Percentiles rank a stretch among this genome's conserved stretches.
Conservation (phyloP, 2,888 invertebrate genomes). For the Euphydryas editha region DNA sequence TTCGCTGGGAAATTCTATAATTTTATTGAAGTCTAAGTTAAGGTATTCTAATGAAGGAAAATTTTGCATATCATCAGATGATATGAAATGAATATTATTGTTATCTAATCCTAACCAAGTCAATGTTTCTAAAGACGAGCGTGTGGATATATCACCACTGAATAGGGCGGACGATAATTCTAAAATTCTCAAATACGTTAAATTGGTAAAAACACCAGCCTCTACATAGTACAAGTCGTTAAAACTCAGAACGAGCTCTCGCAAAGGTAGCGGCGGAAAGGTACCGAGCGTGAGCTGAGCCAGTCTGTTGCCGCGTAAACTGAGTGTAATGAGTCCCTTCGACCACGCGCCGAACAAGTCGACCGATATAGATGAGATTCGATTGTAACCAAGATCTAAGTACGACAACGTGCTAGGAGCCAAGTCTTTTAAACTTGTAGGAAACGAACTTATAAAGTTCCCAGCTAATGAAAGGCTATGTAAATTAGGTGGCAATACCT, state of each 20-base stretch:
- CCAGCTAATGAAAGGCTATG: slow-evolving; percentile 89
- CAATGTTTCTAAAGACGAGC: slow-evolving; percentile 85
- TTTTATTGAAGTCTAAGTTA: slow-evolving; percentile 92
- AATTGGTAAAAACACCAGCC: slow-evolving; percentile 87
- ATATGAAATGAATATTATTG: slow-evolving; percentile 86
- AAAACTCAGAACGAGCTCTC: slow-evolving; percentile 93
- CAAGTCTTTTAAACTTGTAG: slow-evolving; percentile 85
- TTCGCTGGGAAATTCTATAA: slow-evolving; percentile 87
- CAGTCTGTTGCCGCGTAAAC: slow-evolving; percentile 90
- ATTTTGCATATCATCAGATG: slow-evolving; percentile 86
- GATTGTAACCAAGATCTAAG: slow-evolving; percentile 92
- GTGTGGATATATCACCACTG: slow-evolving; percentile 87
- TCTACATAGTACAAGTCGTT: slow-evolving; percentile 91
- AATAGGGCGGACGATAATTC: slow-evolving; percentile 92
- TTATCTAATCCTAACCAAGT: slow-evolving; percentile 92
- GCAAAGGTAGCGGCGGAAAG: slow-evolving; percentile 88
- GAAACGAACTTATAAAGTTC: slow-evolving; percentile 87
- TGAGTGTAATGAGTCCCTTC: slow-evolving; percentile 87
- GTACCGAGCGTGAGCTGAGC: slow-evolving; percentile 85
- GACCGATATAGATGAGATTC: slow-evolving; percentile 86
- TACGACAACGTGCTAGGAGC: slow-evolving; percentile 85
- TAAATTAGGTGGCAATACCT: slow-evolving; percentile 83
- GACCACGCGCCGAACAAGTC: slow-evolving; percentile 90
- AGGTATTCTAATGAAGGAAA: slow-evolving; percentile 88
- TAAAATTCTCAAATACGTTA: slow-evolving; percentile 88